phyloP scores from a whole-genome alignment of 2,797 vertebrate genomes.

The Peromyscus nudipes region DNA sequence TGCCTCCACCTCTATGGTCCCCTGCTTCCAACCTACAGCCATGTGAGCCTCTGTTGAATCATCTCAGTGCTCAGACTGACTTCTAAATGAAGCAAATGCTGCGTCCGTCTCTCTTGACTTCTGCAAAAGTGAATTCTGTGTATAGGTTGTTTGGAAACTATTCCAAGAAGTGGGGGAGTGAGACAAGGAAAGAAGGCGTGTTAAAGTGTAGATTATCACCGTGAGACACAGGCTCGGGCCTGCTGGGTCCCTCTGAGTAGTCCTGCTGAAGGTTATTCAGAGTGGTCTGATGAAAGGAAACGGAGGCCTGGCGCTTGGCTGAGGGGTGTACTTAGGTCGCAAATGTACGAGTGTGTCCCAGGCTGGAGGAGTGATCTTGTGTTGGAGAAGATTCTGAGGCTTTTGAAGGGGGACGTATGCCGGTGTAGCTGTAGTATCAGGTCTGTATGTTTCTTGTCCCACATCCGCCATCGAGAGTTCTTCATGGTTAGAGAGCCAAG shows the following conservation, averaged over 20 bases:
- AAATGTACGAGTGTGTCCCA: too few relatives aligned
- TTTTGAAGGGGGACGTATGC: neutral
- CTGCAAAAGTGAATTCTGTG: neutral
- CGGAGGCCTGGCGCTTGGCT: neutral
- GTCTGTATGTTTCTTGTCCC: neutral
- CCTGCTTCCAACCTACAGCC: neutral
- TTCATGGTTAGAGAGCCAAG: neutral
- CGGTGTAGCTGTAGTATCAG: too few relatives aligned
- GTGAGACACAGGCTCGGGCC: too few relatives aligned
- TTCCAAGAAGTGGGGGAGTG: neutral
- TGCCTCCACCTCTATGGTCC: neutral
- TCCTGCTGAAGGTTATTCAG: neutral
- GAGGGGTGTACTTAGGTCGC: neutral
- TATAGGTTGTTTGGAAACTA: neutral
- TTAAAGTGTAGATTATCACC: neutral
- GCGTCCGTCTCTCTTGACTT: neutral
- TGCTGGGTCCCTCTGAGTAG: neutral
- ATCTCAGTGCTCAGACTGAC: neutral
- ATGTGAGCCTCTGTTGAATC: neutral
- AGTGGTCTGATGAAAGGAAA: neutral
- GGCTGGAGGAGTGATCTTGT: neutral
- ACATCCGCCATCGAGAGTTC: neutral
- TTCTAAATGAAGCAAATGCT: neutral
- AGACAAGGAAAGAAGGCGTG: neutral
- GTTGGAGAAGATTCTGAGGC: neutral